Evolutionary conservation across 1,140 invertebrate genomes (phyloP), one percentile per base, ranked within the genome.

Genomic region (Nomia melanderi): DNA sequence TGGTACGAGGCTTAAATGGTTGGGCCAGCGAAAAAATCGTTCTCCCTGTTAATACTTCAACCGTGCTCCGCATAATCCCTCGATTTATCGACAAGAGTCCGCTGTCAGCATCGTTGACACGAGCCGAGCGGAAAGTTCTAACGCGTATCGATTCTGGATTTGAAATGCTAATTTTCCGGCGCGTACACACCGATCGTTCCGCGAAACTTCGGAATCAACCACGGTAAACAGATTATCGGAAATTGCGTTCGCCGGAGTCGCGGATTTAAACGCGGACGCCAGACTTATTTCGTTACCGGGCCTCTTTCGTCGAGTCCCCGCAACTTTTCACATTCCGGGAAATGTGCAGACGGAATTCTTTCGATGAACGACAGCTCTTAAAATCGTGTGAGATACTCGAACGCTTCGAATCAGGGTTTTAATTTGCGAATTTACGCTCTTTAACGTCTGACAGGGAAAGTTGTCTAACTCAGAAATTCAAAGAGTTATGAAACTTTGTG

Each of bases 131-230:
- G 3, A 8, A 57, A n/a, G 25, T 69, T 39, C 4, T 27, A 39
- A 11, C 33, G 7, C 11, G 17, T 29, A 29, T 57, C 33, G 33
- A 29, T 56, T n/a, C 33, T 4, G 23, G 27, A 73, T 73, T 73
- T 64, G 44, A 29, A 73, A 73, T 64, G 44, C 33, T 53, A 73
- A 64, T 73, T 73, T 27, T 5, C 41, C 31, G 17, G 23, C 1
- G 27, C 0, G 9, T 3, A 2, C 8, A 2, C 8, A 8, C 20
- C 11, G 11, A 36, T 73, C 4, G 54, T 71, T 71, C 33, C 31
- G 25, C 11, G 20, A 17, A 70, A 27, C 3, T 59, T n/a, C 25
- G 23, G 41, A 39, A 64, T 47, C 36, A 73, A 54, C 41, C 31
- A 54, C 2, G 33, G 5, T 39, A 64, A 54, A 73, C 44, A 64